Conservation (phyloP, 23 tunicate genomes). For the Phallusia fumigata region DNA sequence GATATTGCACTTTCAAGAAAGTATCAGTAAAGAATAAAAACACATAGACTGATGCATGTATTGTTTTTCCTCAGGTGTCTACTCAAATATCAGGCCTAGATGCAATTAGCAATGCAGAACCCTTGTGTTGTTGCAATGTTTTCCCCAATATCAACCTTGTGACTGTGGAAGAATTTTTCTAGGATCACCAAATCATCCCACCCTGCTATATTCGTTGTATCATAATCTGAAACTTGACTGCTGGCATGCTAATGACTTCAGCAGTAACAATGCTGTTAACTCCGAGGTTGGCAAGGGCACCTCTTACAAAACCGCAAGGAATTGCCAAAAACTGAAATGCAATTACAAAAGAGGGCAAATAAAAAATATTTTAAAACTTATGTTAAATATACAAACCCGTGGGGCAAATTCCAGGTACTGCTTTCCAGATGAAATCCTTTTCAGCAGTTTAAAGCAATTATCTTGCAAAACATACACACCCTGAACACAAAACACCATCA, state of each 20-base stretch:
- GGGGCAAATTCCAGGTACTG: constrained; percentile 87
- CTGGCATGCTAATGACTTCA: constrained; percentile 84
- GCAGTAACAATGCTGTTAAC: constrained; percentile 90
- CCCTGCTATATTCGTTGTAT: constrained; percentile 26
- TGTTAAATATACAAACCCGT: constrained; percentile 16
- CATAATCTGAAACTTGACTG: constrained; percentile 91
- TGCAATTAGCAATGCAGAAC: no score
- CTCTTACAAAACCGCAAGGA: constrained; percentile 92
- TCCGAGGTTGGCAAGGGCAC: constrained; percentile 82
- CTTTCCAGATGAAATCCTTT: constrained; percentile 72
- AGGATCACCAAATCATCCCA: no score
- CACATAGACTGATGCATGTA: no score
- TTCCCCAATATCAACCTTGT: no score
- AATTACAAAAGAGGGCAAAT: neutral
- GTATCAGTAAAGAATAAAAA: no score
- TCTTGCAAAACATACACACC: constrained; percentile 97
- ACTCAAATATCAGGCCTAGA: no score
- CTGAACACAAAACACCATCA: constrained; percentile 16
- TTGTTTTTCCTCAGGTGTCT: no score
- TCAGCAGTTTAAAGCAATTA: constrained; percentile 65
- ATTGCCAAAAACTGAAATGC: constrained; percentile 67
- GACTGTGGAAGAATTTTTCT: no score
- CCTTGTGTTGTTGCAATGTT: no score
- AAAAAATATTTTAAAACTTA: neutral
- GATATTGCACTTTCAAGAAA: no score